Percentiles rank a stretch among this genome's conserved stretches.
phyloP scores from a whole-genome alignment of 1,140 invertebrate genomes.

The Cydia strobilella region DNA sequence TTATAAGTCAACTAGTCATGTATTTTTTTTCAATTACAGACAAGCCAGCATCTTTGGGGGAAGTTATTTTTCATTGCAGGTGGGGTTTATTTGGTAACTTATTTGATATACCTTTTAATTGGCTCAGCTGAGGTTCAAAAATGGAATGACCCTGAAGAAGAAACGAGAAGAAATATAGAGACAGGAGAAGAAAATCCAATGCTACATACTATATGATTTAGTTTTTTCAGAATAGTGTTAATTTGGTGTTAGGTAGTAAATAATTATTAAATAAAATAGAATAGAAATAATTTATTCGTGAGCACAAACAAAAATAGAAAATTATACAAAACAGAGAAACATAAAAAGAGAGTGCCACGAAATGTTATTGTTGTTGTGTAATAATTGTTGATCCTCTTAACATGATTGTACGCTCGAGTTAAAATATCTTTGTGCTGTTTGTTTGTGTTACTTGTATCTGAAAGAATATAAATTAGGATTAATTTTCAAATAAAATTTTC shows the following conservation, averaged over 20 bases:
- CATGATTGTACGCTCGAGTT: not conserved
- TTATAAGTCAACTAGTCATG: not conserved
- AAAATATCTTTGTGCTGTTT: no score
- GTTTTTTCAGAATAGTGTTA: no score
- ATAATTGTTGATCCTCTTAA: not conserved
- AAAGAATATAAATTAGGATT: no score
- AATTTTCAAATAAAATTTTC: no score
- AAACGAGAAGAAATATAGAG: constrained; percentile 33
- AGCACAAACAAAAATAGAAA: no score
- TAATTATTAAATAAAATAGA: no score
- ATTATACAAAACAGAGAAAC: no score
- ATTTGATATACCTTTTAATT: constrained; percentile 82
- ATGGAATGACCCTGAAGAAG: constrained; percentile 78
- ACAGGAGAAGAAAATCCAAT: constrained; percentile 41
- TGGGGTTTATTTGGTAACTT: constrained; percentile 82
- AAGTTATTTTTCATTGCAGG: constrained; percentile 84
- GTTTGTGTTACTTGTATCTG: no score
- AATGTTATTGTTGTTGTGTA: no score
- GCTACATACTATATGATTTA: constrained; percentile 35
- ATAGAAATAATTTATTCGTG: no score
- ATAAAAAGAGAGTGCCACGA: no score
- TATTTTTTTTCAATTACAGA: constrained; percentile 43
- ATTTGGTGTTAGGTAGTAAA: no score
- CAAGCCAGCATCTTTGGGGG: constrained; percentile 79
- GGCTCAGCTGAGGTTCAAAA: constrained; percentile 80